phyloP scores from a whole-genome alignment of 2,888 invertebrate species.

The Agrotis segetum region DNA sequence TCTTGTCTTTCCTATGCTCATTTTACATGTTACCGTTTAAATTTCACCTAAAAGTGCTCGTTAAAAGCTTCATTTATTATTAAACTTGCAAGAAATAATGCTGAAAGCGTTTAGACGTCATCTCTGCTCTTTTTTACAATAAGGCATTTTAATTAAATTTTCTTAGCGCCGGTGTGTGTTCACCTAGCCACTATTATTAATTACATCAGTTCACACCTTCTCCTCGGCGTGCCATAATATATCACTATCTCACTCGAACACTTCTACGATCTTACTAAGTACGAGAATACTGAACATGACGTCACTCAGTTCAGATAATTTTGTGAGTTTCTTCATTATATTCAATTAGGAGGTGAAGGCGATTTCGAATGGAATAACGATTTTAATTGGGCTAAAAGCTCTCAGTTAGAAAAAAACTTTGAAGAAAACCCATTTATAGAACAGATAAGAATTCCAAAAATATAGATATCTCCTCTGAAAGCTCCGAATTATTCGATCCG shows the following conservation, averaged over 20 bases:
- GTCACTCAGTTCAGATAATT: conserved; percentile 15
- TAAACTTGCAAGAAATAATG: conserved; percentile 59
- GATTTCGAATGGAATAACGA: conserved; percentile 25
- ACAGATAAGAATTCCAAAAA: conserved; percentile 35
- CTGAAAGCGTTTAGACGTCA: conserved; percentile 59
- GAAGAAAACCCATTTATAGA: conserved; percentile 38
- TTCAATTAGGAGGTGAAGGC: conserved; percentile 1
- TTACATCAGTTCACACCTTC: conserved; percentile 55
- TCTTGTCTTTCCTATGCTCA: conserved; percentile 40
- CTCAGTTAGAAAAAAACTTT: conserved; percentile 37
- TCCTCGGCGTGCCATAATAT: conserved; percentile 36
- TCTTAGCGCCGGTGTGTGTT: conserved; percentile 48
- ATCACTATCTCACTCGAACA: conserved; percentile 40
- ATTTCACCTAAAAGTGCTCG: conserved; percentile 54
- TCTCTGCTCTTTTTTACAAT: conserved; percentile 57
- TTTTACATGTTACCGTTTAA: conserved; percentile 51
- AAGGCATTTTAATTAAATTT: conserved; percentile 65
- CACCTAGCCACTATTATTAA: conserved; percentile 59
- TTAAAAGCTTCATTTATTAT: conserved; percentile 64
- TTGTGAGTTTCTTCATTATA: conserved; percentile 21
- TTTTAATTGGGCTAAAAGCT: conserved; percentile 61
- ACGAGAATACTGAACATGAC: neutral
- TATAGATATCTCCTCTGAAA: conserved; percentile 35
- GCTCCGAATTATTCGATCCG: conserved; percentile 41
- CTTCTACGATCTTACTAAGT: conserved; percentile 5